Percentiles rank a stretch among this genome's conserved stretches.
Conservation (phyloP, 1,140 invertebrate species). For the Dinoponera quadriceps region DNA sequence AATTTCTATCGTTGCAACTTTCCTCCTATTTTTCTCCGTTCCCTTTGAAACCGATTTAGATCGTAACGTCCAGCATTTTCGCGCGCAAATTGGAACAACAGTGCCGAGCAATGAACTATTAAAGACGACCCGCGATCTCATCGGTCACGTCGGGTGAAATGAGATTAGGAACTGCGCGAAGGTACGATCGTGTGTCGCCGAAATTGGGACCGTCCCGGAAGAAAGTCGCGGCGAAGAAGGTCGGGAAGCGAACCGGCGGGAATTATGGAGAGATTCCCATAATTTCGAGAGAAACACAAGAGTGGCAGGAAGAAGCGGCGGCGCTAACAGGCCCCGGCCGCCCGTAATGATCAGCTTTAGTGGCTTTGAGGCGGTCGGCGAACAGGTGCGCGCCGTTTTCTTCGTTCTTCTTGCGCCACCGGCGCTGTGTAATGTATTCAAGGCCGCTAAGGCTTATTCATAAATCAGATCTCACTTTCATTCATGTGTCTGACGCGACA, state of each 20-base stretch:
- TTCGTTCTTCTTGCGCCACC: constrained; percentile 68
- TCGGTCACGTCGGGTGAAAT: neutral
- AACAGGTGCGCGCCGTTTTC: constrained; percentile 56
- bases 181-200: neutral
- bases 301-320: neutral
- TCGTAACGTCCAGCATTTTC: too few species aligned
- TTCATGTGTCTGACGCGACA: constrained; percentile 51
- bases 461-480: constrained; percentile 74
- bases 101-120: too few species aligned
- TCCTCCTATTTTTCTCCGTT: too few species aligned
- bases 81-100: too few species aligned
- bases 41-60: too few species aligned
- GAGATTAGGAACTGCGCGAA: neutral
- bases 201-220: neutral
- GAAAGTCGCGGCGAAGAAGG: neutral
- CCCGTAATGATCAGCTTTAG: constrained; percentile 50
- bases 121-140: too few species aligned
- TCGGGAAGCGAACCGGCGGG: neutral
- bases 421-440: constrained; percentile 67
- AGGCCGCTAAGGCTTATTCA: constrained; percentile 67
- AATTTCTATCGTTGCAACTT: too few species aligned
- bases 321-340: neutral
- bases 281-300: constrained; percentile 27
- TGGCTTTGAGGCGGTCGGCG: constrained; percentile 1
- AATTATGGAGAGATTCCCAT: constrained; percentile 53